Evolutionary conservation across 2,888 invertebrate genomes (phyloP), one percentile per base, ranked within the genome.

Genomic region (Polia nebulosa): DNA sequence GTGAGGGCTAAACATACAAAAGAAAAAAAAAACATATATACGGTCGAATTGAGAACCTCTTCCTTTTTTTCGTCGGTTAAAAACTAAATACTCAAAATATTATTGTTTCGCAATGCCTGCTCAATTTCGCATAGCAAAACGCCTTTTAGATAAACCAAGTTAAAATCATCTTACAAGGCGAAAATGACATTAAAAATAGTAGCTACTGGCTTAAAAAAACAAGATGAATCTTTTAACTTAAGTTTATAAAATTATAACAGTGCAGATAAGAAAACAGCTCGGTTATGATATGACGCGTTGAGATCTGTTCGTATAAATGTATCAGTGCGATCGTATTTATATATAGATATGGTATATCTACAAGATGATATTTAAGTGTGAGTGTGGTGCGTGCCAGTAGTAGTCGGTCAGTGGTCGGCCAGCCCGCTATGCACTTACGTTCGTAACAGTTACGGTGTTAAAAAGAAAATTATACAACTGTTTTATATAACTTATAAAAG

Each of bases 361-460:
- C 2, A 27, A 15, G 27, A 17, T 32, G 9, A 7, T 53, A n/a
- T 8, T 20, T 6, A 2, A 20, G 47, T 36, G 45, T 58, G 53
- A 25, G 59, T 63, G 44, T 27, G 20, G 39, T 67, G 76, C 67
- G 55, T 76, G 72, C 58, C 15, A n/a, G 9, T 45, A 74, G 61
- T 57, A 44, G 51, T 13, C 67, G 78, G 72, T 78, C 52, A 47
- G 64, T 78, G 62, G 59, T 78, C 76, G 58, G n/a, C 20, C 67
- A 56, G 52, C 39, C 52, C 36, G 61, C 72, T 32, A 36, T 61
- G 55, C 67, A 56, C 41, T 36, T 49, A 11, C 56, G 59, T 9
- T 57, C 55, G 17, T 58, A 70, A 71, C 51, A 27, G 57, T 49
- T 65, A 27, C 15, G 1, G 57, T 44, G 53, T 15, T 52, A 15